Evolutionary conservation across 2,113 vertebrate species (phyloP).

Genomic region (Barbus barbus): DNA sequence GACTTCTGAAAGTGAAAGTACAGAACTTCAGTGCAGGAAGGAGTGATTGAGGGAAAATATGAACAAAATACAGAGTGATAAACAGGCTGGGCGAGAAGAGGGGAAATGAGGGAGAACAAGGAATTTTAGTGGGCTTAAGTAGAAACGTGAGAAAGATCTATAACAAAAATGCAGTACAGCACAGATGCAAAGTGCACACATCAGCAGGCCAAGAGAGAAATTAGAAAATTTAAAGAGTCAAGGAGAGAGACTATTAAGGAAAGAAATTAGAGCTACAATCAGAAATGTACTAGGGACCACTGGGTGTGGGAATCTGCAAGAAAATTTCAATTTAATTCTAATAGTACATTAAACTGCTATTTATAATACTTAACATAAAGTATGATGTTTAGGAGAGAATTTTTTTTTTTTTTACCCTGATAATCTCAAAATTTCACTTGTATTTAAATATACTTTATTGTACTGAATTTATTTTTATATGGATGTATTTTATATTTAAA

Average conservation of each 20-base stretch:
- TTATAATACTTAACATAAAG: background rate
- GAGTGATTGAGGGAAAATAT: background rate
- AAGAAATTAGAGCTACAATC: background rate
- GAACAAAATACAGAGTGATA: conserved; percentile 16
- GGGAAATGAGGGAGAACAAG: background rate
- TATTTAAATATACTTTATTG: background rate
- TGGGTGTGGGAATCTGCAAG: background rate
- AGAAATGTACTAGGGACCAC: background rate
- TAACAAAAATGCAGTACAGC: conserved; percentile 59
- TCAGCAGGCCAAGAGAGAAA: conserved; percentile 62
- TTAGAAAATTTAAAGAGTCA: conserved; percentile 19
- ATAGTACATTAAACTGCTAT: background rate
- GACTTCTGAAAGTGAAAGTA: background rate
- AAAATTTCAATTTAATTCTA: background rate
- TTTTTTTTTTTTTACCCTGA: background rate
- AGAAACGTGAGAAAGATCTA: conserved; percentile 22
- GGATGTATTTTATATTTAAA: too few relatives aligned
- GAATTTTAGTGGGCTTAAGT: background rate
- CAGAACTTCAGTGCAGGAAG: background rate
- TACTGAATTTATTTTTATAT: too few relatives aligned
- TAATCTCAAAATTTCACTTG: background rate
- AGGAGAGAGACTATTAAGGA: background rate
- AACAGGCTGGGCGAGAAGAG: background rate
- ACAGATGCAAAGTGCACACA: conserved; percentile 64
- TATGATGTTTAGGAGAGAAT: background rate